Conservation (phyloP, 2,797 vertebrate genomes). For the Syncerus caffer region DNA sequence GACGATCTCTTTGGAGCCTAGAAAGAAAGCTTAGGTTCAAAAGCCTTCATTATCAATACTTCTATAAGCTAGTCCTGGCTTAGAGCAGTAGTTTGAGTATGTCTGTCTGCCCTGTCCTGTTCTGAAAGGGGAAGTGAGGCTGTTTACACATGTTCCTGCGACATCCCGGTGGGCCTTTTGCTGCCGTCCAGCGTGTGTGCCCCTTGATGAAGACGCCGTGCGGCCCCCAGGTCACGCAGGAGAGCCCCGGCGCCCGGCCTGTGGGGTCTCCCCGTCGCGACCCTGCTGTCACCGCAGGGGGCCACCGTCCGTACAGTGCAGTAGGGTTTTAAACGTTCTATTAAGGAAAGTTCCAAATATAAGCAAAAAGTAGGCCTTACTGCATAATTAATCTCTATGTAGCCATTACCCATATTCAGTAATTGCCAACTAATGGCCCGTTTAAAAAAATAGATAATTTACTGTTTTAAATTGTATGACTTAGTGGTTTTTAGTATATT, state of each 20-base stretch:
- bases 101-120: not conserved
- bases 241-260: not conserved
- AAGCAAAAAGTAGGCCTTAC: not conserved
- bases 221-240: fast-evolving
- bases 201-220: not conserved
- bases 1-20: not conserved
- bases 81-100: not conserved
- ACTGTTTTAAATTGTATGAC: not conserved
- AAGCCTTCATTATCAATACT: not conserved
- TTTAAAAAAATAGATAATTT: not conserved
- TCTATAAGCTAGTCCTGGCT: not conserved
- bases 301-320: fast-evolving
- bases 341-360: not conserved
- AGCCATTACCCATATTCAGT: not conserved
- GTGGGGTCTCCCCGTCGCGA: not conserved
- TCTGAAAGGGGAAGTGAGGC: not conserved
- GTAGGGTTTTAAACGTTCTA: not conserved
- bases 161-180: too few relatives aligned
- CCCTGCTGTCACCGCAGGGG: not conserved
- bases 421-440: not conserved
- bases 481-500: not conserved
- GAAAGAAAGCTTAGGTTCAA: not conserved
- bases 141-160: fast-evolving
- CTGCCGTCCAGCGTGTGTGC: not conserved
- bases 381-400: not conserved